Evolutionary conservation across 2,113 vertebrate species (phyloP).

Genomic region (Argyrosomus japonicus): DNA sequence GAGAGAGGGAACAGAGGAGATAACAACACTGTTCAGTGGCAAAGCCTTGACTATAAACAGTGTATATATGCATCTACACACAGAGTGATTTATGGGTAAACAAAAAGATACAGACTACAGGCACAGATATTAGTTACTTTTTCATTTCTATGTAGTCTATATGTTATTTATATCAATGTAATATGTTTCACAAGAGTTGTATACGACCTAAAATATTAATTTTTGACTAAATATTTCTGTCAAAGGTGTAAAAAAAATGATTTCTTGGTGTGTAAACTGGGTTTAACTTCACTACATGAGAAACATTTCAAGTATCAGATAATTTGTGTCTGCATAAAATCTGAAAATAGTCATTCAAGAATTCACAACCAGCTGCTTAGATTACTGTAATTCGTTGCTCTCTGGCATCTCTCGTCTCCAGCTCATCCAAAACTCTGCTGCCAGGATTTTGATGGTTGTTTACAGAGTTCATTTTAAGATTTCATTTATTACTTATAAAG

Average conservation of each 20-base stretch:
- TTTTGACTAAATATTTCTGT: neutral
- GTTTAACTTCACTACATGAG: neutral
- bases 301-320: too few species aligned
- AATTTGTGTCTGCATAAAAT: too few species aligned
- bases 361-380: too few species aligned
- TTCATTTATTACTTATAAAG: too few species aligned
- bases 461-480: too few species aligned
- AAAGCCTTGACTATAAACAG: neutral
- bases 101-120: neutral
- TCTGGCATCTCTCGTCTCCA: too few species aligned
- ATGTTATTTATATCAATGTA: neutral
- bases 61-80: too few species aligned
- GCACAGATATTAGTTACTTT: neutral
- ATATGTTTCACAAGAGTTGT: neutral
- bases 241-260: neutral
- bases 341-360: too few species aligned
- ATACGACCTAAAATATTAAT: neutral
- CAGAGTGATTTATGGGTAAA: neutral
- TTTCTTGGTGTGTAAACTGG: neutral
- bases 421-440: too few species aligned
- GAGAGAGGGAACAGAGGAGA: slow-evolving; percentile 9
- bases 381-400: too few species aligned
- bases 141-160: neutral
- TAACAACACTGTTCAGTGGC: neutral
- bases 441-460: too few species aligned